Conservation (phyloP, 2,888 invertebrate species). For the Scotopteryx bipunctaria region DNA sequence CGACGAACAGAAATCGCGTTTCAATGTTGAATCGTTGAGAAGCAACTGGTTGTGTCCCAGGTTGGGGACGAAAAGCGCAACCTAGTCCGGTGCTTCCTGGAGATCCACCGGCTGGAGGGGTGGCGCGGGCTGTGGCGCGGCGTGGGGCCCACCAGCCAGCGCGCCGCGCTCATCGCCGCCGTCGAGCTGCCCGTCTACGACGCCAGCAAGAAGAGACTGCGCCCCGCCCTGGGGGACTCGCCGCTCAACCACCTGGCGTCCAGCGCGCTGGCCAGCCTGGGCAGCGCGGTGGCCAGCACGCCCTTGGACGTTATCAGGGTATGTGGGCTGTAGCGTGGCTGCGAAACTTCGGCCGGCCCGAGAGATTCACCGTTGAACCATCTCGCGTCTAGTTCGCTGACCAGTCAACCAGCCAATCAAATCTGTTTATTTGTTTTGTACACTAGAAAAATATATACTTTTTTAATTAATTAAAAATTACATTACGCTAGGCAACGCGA, state of each 20-base stretch:
- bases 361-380: neutral
- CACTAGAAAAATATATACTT: too few relatives aligned
- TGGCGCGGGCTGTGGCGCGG: constrained; percentile 95
- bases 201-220: constrained; percentile 90
- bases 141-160: constrained; percentile 95
- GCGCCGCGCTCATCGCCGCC: constrained; percentile 96
- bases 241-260: constrained; percentile 94
- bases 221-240: constrained; percentile 88
- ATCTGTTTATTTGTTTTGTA: too few relatives aligned
- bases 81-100: constrained; percentile 90
- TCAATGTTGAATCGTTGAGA: too few relatives aligned
- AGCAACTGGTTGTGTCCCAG: too few relatives aligned
- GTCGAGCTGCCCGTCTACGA: constrained; percentile 98
- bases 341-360: neutral
- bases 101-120: constrained; percentile 93
- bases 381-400: too few relatives aligned
- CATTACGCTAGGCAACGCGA: too few relatives aligned
- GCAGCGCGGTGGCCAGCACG: constrained; percentile 96
- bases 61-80: constrained; percentile 84
- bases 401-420: too few relatives aligned
- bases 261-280: constrained; percentile 95
- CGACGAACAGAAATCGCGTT: too few relatives aligned
- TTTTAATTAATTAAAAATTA: too few relatives aligned
- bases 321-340: constrained; percentile 37
- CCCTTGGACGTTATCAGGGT: constrained; percentile 97